These are phyloP conservation scores for Petrocephalus zakoni DNA, from an alignment of 2,113 vertebrate species.

Conservation along the genomic window DNA sequence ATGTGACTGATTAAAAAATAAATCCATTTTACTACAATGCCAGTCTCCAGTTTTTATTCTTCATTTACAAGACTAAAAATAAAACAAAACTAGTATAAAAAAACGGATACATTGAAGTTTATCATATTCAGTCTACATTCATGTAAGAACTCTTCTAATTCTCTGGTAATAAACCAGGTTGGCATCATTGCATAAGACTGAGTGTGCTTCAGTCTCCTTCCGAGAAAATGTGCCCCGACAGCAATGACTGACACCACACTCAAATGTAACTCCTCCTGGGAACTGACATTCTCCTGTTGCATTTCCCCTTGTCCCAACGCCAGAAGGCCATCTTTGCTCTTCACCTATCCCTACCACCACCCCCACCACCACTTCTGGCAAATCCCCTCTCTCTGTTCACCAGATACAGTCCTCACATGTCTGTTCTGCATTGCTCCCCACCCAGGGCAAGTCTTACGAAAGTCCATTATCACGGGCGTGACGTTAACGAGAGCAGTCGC, in stretches of 20 bases:
- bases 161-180: too few species aligned
- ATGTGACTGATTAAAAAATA: background rate
- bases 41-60: too few species aligned
- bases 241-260: background rate
- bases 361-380: background rate
- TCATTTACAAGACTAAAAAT: too few species aligned
- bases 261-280: background rate
- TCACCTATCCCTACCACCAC: background rate
- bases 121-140: background rate
- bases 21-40: too few species aligned
- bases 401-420: background rate
- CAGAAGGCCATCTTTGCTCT: background rate
- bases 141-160: too few species aligned
- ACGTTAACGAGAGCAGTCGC: background rate
- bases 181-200: too few species aligned
- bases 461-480: background rate
- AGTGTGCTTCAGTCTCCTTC: background rate
- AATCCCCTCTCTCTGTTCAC: background rate
- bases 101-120: too few species aligned
- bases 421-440: background rate
- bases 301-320: background rate
- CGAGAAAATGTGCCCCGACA: background rate
- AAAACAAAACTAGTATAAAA: background rate
- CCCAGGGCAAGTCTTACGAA: background rate
- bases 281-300: background rate